Base-by-base conservation (phyloP, 2,797 vertebrate species). In the Chiropotes sagulatus region DNA sequence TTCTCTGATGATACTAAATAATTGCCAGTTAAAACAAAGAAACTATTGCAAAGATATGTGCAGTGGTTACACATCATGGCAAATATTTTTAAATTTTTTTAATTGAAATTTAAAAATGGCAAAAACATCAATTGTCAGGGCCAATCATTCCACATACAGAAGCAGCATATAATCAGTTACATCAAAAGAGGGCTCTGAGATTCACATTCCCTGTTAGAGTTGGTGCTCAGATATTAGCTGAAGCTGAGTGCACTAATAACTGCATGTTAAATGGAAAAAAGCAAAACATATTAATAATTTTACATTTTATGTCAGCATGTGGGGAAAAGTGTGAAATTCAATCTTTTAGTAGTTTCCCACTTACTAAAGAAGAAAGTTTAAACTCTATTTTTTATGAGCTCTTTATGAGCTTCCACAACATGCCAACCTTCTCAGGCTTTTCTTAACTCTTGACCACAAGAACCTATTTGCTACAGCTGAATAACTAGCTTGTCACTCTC, bases 1-100 rank as follows among this genome's bases (percentile, higher is more conserved):
- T 86, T 94, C 50, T 93, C 83, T 79, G 64, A 54, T 73, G 78
- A 96, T 76, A 83, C 33, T 86, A 87, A 39, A 8, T 83, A 79
- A 58, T 41, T 46, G 14, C 85, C 50, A 61, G 15, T 58, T 33
- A 79, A 50, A 95, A 67, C 36, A 88, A 26, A 72, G 30, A 91
- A 54, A 83, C 6, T 4, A 39, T 33, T 58, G 3, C 24, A 85
- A 48, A 54, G 28, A 61, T 86, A 61, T 7, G 22, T 76, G 36
- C 50, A 61, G n/a, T 83, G 17, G 24, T 81, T 79, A 84, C 39
- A 44, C 1, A 79, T 39, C 41, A 70, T 0, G 1, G n/a, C 14
- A 64, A 22, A 14, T 44, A 39, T 64, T 73, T 80, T 33, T 14
- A 39, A 82, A 36, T 2, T 54, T 24, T 67, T 79, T 41, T 67